A percentile compares a stretch with the other conserved stretches of the same genome.
Conservation (phyloP, 2,113 vertebrate species). For the Brevimyrus niger region DNA sequence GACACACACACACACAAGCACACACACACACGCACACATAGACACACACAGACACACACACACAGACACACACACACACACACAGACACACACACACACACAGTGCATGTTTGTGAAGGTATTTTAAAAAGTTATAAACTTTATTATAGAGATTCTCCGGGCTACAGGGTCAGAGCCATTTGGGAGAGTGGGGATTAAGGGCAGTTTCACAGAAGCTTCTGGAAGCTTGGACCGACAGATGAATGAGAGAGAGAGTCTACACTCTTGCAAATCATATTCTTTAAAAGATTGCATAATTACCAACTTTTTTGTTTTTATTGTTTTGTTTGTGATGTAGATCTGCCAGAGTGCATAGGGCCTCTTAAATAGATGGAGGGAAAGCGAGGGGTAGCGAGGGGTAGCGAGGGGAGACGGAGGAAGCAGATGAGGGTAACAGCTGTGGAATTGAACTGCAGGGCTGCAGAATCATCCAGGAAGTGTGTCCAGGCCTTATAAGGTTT, state of each 20-base stretch:
- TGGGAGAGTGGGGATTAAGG: background rate
- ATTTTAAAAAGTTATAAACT: background rate
- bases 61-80: too few relatives aligned
- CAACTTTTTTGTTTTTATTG: background rate
- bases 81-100: background rate
- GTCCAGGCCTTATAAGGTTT: conserved; percentile 15
- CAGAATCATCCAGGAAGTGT: conserved; percentile 17
- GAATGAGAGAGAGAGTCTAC: background rate
- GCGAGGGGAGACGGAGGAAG: background rate
- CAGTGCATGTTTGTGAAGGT: background rate
- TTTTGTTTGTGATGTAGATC: background rate
- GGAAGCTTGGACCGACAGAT: background rate
- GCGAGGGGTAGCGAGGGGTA: background rate
- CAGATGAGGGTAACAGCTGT: conserved; percentile 15
- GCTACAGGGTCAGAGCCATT: background rate
- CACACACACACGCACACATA: too few relatives aligned
- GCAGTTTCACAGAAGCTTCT: background rate
- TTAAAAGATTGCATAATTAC: background rate
- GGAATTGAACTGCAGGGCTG: background rate
- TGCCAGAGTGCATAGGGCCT: background rate
- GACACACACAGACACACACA: too few relatives aligned
- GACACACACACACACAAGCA: too few relatives aligned
- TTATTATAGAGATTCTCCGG: background rate
- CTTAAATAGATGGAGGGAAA: background rate
- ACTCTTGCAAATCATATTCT: background rate